Evolutionary conservation across 2,888 invertebrate genomes (phyloP), one percentile per base, ranked within the genome.

Genomic region (Synergus umbraculus): DNA sequence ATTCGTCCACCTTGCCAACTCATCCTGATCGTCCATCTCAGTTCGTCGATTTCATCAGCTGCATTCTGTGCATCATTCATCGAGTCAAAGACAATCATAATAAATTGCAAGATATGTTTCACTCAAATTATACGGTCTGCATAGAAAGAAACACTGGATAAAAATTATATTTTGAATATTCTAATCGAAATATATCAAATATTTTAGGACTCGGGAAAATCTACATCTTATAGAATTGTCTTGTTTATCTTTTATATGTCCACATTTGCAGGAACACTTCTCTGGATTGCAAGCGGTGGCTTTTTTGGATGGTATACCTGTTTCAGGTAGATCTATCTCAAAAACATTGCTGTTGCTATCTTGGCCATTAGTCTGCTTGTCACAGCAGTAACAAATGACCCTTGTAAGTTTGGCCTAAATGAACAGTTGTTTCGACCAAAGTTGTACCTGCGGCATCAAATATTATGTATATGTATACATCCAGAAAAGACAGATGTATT

Each of bases 291-390:
- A 12, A 15, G 12, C 37, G 5, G 41, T 65, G n/a, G 13, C 37
- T 79, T 83, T 81, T 81, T 81, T 81, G 78, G 78, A 58, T 78
- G 77, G 80, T 77, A 78, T 81, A 83, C 79, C 81, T 79, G 79
- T 81, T 83, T 83, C 81, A 82, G 76, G 83, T 81, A 83, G 83
- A 81, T 81, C 80, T 78, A 78, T 79, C 80, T 79, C 82, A 82
- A 81, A 83, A 81, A 81, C 81, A 83, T 81, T 82, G 83, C 78
- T 82, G 81, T 80, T 82, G 79, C 76, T 82, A 82, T 82, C 83
- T 83, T 79, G 78, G 78, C 82, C 83, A 83, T 83, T 83, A 83
- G 83, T 83, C 82, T 81, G 81, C 82, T 83, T 83, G 83, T 82
- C 83, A 83, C 83, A 78, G 79, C 63, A 67, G 73, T 83, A 83